Evolutionary conservation across 64 coral and sea anemone genomes (phyloP).

Genomic region (Montipora cactus): DNA sequence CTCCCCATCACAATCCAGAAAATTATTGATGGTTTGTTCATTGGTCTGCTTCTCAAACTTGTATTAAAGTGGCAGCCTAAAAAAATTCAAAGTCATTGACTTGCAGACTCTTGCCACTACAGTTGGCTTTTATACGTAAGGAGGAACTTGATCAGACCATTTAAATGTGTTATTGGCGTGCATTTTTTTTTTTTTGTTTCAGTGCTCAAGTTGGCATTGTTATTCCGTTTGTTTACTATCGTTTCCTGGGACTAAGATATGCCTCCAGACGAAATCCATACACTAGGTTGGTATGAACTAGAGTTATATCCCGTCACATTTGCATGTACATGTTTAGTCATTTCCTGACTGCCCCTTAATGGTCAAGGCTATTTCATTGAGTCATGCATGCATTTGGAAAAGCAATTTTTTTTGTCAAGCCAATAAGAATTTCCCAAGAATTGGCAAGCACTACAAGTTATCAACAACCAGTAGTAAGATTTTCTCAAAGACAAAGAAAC

Average conservation of each 20-base stretch:
- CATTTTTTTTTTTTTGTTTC: conserved; percentile 15
- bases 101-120: background rate
- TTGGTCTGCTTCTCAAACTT: background rate
- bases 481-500: too few species aligned
- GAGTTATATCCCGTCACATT: too few species aligned
- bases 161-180: too few species aligned
- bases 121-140: background rate
- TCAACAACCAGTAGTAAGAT: too few species aligned
- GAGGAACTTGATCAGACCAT: background rate
- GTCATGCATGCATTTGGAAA: too few species aligned
- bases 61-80: background rate
- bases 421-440: too few species aligned
- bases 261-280: conserved; percentile 97
- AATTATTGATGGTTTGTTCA: too few species aligned
- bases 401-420: too few species aligned
- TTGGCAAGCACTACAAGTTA: too few species aligned
- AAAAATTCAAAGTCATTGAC: background rate
- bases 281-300: conserved; percentile 69
- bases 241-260: conserved; percentile 90
- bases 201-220: conserved; percentile 96
- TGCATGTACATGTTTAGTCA: background rate
- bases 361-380: too few species aligned
- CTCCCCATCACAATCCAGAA: too few species aligned
- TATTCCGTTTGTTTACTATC: conserved; percentile 96
- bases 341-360: too few species aligned